Evolutionary conservation across 2,113 vertebrate species (phyloP), one percentile per base, ranked within the genome.

Genomic region (Morone saxatilis): DNA sequence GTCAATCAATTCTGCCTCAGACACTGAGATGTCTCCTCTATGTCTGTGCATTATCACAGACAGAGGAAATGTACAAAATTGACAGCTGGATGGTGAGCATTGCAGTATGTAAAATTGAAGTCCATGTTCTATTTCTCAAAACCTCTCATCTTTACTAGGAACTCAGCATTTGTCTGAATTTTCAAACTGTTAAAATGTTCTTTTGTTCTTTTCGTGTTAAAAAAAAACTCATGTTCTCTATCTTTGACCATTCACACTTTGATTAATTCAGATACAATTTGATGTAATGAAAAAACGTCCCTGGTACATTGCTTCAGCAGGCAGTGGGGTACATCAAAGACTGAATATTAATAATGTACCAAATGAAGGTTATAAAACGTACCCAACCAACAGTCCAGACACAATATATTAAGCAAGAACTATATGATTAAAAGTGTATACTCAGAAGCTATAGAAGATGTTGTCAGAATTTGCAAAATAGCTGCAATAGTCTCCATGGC

Each of bases 281-380:
- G 38, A 77, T 56, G 67, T 45, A 69, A 43, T 70, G 13, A 69
- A 76, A 67, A 67, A 84, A 73, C 19, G 48, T 71, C 45, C 75
- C 65, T 56, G 20, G 50, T 47, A 53, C 25, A 71, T 20, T 38
- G 43, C 62, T 59, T 57, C 66, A 70, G 66, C 19, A 40, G 71
- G 19, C 20, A 19, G 9, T 43, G 12, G 7, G 14, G 22, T 36
- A 14, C 36, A 63, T 45, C 56, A 69, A 56, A 80, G 63, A n/a
- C 40, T 7, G 2, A 63, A 65, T 57, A 73, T 76, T 50, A 71
- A 75, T 78, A 50, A 65, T 53, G 31, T 60, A 17, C 13, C 14
- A 71, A 60, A 75, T n/a, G 25, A 69, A 50, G 17, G 22, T 63
- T 41, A 47, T 47, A 13, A 60, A 76, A 61, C 38, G 31, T 16